Percentiles rank a stretch among this genome's conserved stretches.
Evolutionary conservation across 1,140 invertebrate species (phyloP).

Genomic region (Drosophila equinoxialis): DNA sequence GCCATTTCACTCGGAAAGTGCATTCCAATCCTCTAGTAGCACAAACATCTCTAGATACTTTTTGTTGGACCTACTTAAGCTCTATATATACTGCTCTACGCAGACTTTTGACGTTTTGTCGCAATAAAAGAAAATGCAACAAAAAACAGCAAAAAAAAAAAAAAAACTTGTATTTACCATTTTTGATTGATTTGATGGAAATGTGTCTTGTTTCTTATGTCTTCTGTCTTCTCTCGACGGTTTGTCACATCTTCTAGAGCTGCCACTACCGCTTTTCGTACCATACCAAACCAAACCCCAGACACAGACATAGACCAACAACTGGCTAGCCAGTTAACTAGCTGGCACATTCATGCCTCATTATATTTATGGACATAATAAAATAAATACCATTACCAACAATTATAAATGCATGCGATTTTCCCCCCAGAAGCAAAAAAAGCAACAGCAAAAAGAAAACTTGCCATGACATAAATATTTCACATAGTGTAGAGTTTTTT

Average conservation of each 20-base stretch:
- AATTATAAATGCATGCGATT: conserved; percentile 81
- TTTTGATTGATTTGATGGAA: conserved; percentile 81
- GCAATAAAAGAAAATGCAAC: conserved; percentile 57
- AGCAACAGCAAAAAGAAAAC: conserved; percentile 45
- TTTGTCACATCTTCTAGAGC: conserved; percentile 11
- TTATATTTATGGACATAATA: conserved; percentile 82
- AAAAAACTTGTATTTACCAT: conserved; percentile 81
- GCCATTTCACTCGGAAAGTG: conserved; percentile 80
- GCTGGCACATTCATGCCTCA: conserved; percentile 64
- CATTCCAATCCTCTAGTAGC: conserved; percentile 66
- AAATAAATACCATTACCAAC: conserved; percentile 77
- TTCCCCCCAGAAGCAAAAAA: conserved; percentile 10
- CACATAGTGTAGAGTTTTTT: conserved; percentile 11
- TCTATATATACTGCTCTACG: conserved; percentile 54
- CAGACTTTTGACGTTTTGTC: conserved; percentile 60
- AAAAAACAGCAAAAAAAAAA: conserved; percentile 4
- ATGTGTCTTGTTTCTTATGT: conserved; percentile 59
- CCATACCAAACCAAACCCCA: neutral
- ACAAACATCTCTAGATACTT: conserved; percentile 58
- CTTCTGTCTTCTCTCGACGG: conserved; percentile 16
- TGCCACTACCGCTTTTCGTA: conserved; percentile 13
- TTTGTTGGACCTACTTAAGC: conserved; percentile 80
- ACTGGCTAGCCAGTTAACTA: conserved; percentile 3
- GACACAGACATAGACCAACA: no score
- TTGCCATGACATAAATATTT: conserved; percentile 78